Evolutionary conservation across 2,888 invertebrate species (phyloP), one percentile per base, ranked within the genome.

Genomic region (Bibio marci): DNA sequence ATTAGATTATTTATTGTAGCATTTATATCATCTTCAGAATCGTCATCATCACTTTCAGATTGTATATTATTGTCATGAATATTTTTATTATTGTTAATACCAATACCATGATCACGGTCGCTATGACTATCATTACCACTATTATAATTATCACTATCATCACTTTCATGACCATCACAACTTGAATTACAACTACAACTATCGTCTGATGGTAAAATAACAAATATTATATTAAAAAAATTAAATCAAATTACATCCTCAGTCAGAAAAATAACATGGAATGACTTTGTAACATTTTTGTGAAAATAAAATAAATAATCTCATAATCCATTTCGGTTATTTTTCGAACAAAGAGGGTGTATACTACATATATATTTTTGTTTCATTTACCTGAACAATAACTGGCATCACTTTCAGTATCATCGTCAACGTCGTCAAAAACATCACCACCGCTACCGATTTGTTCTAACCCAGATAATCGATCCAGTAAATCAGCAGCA

Each of bases 401-500:
- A n/a, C n/a, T n/a, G n/a, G n/a, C n/a, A 22, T 22, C 22, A 22
- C 8, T 8, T 22, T 8, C 22, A 22, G 22, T 22, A 6, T 22
- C 5, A 22, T 22, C 5, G 22, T 22, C 22, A 22, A 4, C 22
- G 64, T 64, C 25, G 64, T 65, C 45, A 46, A 35, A 59, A n/a
- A n/a, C n/a, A n/a, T n/a, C 58, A 57, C 15, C 11, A 10, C 17
- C 18, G 17, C 11, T 17, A 6, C 33, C 17, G 12, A 10, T 12
- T 18, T 33, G 17, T 33, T 27, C 27, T 11, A 27, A 27, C 7
- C 34, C 25, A 4, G 35, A 22, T 34, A 58, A 62, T 55, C 73
- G 64, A 2, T 70, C 68, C 50, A 60, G 70, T 36, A 73, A 62
- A 52, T 74, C 74, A 14, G 71, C 70, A 13, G 35, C 35, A 47